A percentile compares a stretch with the other conserved stretches of the same genome.
These are phyloP conservation scores for Drosophila melanocephala DNA, from an alignment of 2,888 invertebrate species.

Conservation along the genomic window DNA sequence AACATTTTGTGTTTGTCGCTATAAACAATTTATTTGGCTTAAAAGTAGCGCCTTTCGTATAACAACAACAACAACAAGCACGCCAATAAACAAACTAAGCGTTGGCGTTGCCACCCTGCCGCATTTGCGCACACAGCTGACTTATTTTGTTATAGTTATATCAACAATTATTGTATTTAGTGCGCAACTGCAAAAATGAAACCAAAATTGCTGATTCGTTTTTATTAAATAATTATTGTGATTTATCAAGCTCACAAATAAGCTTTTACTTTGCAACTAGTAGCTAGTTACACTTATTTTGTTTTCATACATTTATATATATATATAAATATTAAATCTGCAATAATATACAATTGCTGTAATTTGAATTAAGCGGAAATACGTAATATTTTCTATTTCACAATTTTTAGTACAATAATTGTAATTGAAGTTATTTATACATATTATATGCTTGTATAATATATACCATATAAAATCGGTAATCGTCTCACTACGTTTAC, in stretches of 20 bases:
- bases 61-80: slow-evolving; percentile 18
- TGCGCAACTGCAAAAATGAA: slow-evolving; percentile 28
- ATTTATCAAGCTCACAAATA: slow-evolving; percentile 37
- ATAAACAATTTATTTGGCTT: slow-evolving; percentile 34
- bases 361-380: slow-evolving; percentile 47
- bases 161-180: not conserved
- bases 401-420: slow-evolving; percentile 49
- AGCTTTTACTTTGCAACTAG: slow-evolving; percentile 41
- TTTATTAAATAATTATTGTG: slow-evolving; percentile 40
- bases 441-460: slow-evolving; percentile 29
- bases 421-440: slow-evolving; percentile 47
- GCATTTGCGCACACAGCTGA: slow-evolving; percentile 35
- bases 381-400: slow-evolving; percentile 32
- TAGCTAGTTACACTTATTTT: slow-evolving; percentile 46
- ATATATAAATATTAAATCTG: slow-evolving; percentile 32
- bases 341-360: slow-evolving; percentile 39
- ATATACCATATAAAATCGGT: slow-evolving; percentile 27
- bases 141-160: not conserved
- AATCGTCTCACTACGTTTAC: slow-evolving; percentile 32
- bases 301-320: not conserved
- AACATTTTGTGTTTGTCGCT: slow-evolving; percentile 19
- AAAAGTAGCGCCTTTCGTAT: slow-evolving; percentile 50
- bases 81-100: slow-evolving; percentile 6
- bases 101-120: slow-evolving; percentile 40
- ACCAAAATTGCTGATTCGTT: not conserved